Conservation (phyloP, 2,888 invertebrate genomes). For the Drosophila neutralis region DNA sequence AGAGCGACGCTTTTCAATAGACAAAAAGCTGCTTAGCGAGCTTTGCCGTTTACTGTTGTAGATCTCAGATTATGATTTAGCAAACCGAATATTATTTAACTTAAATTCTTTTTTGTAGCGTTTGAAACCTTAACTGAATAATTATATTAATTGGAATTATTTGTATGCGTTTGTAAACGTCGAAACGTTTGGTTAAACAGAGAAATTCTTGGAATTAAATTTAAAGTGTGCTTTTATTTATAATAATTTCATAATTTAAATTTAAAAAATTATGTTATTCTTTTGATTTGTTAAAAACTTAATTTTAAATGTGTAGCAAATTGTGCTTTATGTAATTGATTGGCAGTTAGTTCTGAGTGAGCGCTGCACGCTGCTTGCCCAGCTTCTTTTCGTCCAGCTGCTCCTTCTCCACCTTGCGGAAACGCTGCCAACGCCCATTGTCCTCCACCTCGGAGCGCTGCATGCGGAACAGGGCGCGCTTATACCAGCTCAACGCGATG, state of each 20-base stretch:
- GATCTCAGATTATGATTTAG: neutral
- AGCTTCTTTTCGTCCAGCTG: slow-evolving; percentile 72
- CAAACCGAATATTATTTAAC: neutral
- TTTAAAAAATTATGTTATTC: neutral
- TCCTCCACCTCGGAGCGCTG: slow-evolving; percentile 76
- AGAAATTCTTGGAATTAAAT: neutral
- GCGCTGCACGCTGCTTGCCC: slow-evolving; percentile 59
- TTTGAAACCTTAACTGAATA: neutral
- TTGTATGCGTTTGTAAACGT: neutral
- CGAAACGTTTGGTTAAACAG: neutral
- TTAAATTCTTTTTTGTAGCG: neutral
- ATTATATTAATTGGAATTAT: neutral
- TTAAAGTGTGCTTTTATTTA: neutral
- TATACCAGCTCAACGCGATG: slow-evolving; percentile 82
- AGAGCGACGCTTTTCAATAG: slow-evolving; percentile 1
- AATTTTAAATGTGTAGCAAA: neutral
- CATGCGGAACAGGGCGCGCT: slow-evolving; percentile 77
- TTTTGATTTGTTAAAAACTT: slow-evolving; percentile 1
- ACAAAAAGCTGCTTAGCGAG: slow-evolving; percentile 10
- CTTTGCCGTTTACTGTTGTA: slow-evolving; percentile 2
- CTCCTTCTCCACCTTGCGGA: slow-evolving; percentile 74
- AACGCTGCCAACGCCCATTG: slow-evolving; percentile 73
- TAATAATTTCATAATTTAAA: neutral
- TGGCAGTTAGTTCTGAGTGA: slow-evolving; percentile 26
- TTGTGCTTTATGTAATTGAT: neutral